Base-by-base conservation (phyloP, 1,140 invertebrate genomes). In the Pissodes strobi region DNA sequence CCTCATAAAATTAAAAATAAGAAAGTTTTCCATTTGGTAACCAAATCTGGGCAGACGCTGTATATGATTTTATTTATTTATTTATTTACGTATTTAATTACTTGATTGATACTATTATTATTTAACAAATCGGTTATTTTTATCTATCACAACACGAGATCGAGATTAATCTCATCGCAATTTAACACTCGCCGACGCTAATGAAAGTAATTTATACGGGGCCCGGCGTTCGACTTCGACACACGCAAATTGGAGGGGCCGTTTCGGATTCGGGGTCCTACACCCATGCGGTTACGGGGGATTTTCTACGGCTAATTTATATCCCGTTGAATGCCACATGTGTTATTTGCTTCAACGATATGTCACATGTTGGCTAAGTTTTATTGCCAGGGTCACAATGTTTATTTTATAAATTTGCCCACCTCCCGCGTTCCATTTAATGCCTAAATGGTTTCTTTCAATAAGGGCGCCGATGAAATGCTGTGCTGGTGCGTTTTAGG, bases 301-400 rank as follows among this genome's bases (percentile, higher is more conserved):
- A 69, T 71, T 71, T 69, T 69, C 65, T 61, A 53, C 60, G 69
- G 57, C 51, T 71, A 71, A 71, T 71, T 69, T 69, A 59, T 68
- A 59, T 67, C 48, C 67, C 60, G 41, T 41, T 22, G 49, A 64
- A 68, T 49, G 67, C 59, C 51, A 55, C 57, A 63, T 63, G 63
- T 67, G 22, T 55, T 34, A 60, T 66, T 51, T 60, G 64, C 51
- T 34, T 43, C 46, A 15, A 37, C 25, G 65, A 67, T 67, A 48
- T 48, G 65, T 67, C 65, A 63, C 56, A 58, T 56, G 34, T 43
- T 57, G 22, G 34, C 19, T 57, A 41, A 39, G 55, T 57, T 45
- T 39, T 45, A 45, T 41, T 39, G 55, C 37, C 41, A 17, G 34
- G 55, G 34, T 46, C 55, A 19, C 22, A 18, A 34, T 59, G 43